These are phyloP conservation scores for Ammodytes marinus DNA, from an alignment of 2,113 vertebrate genomes.

Conservation along the genomic window DNA sequence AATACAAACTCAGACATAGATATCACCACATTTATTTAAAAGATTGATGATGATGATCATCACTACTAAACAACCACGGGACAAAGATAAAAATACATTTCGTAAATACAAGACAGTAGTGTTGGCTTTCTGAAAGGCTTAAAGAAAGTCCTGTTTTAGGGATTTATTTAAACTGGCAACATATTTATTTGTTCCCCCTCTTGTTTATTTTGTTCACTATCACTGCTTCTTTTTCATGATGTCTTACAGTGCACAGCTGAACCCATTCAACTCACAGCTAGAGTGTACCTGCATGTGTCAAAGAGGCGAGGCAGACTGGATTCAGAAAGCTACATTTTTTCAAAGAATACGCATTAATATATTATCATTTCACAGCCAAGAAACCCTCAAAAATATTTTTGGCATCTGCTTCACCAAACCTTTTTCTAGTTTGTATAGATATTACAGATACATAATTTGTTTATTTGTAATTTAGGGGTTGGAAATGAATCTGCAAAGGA, in stretches of 20 bases:
- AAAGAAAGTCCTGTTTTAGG: not conserved
- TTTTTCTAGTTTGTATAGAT: not conserved
- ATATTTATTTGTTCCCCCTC: conserved; percentile 7
- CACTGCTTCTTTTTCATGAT: not conserved
- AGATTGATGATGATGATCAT: not conserved
- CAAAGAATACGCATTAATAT: not conserved
- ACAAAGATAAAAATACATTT: not conserved
- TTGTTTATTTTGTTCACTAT: conserved; percentile 7
- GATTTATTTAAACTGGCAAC: not conserved
- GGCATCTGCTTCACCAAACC: not conserved
- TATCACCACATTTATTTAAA: not conserved
- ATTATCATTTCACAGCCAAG: not conserved
- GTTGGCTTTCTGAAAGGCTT: not conserved
- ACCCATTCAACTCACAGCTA: conserved; percentile 20
- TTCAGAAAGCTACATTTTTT: not conserved
- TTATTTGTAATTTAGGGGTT: no score
- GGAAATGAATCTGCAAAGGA: not conserved
- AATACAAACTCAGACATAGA: no score
- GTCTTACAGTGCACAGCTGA: not conserved
- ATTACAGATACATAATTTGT: no score
- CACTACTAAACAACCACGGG: not conserved
- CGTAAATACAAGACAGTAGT: not conserved
- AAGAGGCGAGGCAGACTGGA: conserved; percentile 1
- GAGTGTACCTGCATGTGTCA: conserved; percentile 20
- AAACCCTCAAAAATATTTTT: not conserved